phyloP scores from a whole-genome alignment of 1,140 invertebrate genomes.

The Drosophila micromelanica region DNA sequence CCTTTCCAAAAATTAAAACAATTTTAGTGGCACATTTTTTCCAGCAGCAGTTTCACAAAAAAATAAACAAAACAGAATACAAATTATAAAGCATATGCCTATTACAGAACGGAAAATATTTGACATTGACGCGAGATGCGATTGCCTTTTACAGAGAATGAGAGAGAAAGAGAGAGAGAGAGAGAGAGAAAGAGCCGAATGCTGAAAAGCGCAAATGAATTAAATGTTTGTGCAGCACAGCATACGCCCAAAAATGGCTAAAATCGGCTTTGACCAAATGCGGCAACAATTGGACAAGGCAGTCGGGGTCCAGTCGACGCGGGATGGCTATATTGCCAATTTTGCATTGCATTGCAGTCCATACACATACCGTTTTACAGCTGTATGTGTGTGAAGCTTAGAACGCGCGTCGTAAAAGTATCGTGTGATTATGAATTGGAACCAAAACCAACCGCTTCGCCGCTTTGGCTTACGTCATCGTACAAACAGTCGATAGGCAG shows the following conservation, averaged over 20 bases:
- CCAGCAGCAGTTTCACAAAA: conserved; percentile 44
- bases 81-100: conserved; percentile 41
- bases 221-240: conserved; percentile 33
- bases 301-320: conserved; percentile 52
- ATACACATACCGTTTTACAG: conserved; percentile 36
- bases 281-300: conserved; percentile 75
- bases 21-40: conserved; percentile 30
- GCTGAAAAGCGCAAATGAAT: conserved; percentile 70
- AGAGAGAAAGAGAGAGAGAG: conserved; percentile 3
- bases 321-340: conserved; percentile 58
- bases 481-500: conserved; percentile 52
- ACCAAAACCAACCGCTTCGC: conserved; percentile 54
- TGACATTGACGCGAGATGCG: conserved; percentile 54
- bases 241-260: conserved; percentile 78
- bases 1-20: conserved; percentile 44
- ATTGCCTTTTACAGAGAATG: conserved; percentile 39
- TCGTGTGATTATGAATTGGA: conserved; percentile 80
- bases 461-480: conserved; percentile 73
- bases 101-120: conserved; percentile 75
- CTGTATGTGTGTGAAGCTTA: conserved; percentile 45
- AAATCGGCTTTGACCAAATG: conserved; percentile 69
- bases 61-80: conserved; percentile 16
- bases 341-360: conserved; percentile 41
- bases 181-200: conserved; percentile 14
- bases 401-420: conserved; percentile 60